Conservation (phyloP, 2,888 invertebrate species). For the Scaptodrosophila latifasciaeformis region DNA sequence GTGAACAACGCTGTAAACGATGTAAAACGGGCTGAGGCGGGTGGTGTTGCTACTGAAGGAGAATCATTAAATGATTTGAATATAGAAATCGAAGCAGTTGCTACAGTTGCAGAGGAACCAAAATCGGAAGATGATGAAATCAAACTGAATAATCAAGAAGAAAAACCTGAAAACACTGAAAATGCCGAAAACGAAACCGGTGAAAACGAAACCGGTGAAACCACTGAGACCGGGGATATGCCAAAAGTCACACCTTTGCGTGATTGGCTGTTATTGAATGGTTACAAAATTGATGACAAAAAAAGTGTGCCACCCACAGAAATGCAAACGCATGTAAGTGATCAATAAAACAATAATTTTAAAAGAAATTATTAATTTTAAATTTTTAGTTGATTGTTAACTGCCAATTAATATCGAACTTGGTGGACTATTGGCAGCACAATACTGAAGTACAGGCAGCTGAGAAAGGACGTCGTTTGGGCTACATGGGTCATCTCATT, state of each 20-base stretch:
- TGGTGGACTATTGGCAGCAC: slow-evolving; percentile 88
- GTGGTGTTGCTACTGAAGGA: slow-evolving; percentile 26
- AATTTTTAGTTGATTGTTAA: slow-evolving; percentile 82
- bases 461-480: slow-evolving; percentile 78
- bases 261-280: too few species aligned
- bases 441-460: slow-evolving; percentile 83
- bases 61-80: slow-evolving; percentile 11
- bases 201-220: slow-evolving; percentile 17
- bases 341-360: background rate
- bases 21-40: slow-evolving; percentile 32
- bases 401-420: slow-evolving; percentile 85
- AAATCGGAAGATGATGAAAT: background rate
- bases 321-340: slow-evolving; percentile 78
- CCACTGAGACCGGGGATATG: background rate
- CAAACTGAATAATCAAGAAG: slow-evolving; percentile 16
- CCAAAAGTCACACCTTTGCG: slow-evolving; percentile 25
- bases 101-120: slow-evolving; percentile 14
- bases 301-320: slow-evolving; percentile 71
- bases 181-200: slow-evolving; percentile 1
- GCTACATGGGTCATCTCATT: slow-evolving; percentile 82
- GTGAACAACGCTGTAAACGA: slow-evolving; percentile 43
- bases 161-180: slow-evolving; percentile 3
- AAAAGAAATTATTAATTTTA: slow-evolving; percentile 12
- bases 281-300: too few species aligned
- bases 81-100: slow-evolving; percentile 25